Conservation (phyloP, 2,113 vertebrate genomes). For the Gallinago paraguaiae region DNA sequence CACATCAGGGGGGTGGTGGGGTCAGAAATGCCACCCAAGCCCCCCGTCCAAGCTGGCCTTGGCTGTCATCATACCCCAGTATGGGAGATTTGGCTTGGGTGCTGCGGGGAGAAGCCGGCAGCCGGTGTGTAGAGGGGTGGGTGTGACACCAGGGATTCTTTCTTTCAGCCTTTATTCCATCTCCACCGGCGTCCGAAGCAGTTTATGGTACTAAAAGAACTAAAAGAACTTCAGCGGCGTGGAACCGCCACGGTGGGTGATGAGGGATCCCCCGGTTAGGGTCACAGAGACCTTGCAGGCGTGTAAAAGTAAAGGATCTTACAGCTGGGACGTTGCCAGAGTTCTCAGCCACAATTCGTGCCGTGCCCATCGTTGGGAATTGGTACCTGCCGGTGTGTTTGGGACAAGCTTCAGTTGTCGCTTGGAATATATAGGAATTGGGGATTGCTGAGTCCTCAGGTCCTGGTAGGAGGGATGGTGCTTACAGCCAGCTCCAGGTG, state of each 20-base stretch:
- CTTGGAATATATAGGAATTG: not conserved
- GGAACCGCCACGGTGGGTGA: not conserved
- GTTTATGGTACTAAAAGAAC: not conserved
- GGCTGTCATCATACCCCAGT: fast-evolving
- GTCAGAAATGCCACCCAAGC: fast-evolving
- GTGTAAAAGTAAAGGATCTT: fast-evolving
- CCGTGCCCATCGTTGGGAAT: not conserved
- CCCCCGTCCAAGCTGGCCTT: fast-evolving
- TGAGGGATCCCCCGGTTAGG: not conserved
- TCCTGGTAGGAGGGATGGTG: fast-evolving
- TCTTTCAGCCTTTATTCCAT: not conserved
- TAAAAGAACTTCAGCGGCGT: fast-evolving
- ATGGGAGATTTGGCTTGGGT: fast-evolving
- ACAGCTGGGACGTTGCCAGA: not conserved
- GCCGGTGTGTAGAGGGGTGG: not conserved
- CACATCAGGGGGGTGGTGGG: not conserved
- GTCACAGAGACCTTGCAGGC: not conserved
- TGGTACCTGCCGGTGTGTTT: not conserved
- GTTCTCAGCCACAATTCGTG: not conserved
- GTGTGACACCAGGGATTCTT: constrained; percentile 7
- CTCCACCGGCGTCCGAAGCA: fast-evolving
- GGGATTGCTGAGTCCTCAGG: not conserved
- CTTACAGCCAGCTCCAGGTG: not conserved
- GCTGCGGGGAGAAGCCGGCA: not conserved
- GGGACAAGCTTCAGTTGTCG: not conserved